Percentiles rank a stretch among this genome's conserved stretches.
Conservation (phyloP, 2,113 vertebrate species). For the Zeus faber region DNA sequence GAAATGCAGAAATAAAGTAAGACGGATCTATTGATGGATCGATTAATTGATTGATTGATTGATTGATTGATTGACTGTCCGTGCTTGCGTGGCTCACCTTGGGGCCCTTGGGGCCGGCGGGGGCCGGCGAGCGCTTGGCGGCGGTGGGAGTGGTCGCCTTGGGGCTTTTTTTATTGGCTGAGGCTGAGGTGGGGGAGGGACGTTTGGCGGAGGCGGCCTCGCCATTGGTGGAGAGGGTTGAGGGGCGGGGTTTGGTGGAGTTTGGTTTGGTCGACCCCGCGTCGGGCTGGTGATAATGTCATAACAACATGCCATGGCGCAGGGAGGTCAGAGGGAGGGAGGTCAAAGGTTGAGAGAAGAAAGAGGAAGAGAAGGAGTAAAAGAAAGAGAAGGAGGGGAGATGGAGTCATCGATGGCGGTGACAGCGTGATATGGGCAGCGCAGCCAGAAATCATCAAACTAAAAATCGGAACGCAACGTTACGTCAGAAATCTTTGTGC, state of each 20-base stretch:
- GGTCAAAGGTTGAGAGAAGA: conserved; percentile 33
- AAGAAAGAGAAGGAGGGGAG: conserved; percentile 34
- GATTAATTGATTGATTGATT: too few species aligned
- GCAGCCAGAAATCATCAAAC: conserved; percentile 62
- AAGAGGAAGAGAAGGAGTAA: conserved; percentile 2
- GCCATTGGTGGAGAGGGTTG: conserved; percentile 66
- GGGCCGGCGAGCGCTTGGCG: conserved; percentile 62
- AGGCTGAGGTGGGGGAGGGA: conserved; percentile 67
- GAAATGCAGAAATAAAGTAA: too few species aligned
- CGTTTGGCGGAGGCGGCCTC: conserved; percentile 76
- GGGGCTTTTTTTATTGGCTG: conserved; percentile 82
- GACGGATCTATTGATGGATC: too few species aligned
- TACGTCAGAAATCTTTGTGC: too few species aligned
- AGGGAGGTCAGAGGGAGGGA: neutral
- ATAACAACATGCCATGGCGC: conserved; percentile 30
- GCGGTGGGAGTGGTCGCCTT: conserved; percentile 67
- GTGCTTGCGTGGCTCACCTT: conserved; percentile 87
- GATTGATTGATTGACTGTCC: too few species aligned
- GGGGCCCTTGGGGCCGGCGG: conserved; percentile 39
- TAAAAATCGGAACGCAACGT: too few species aligned
- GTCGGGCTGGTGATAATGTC: conserved; percentile 74
- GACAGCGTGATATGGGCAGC: conserved; percentile 52
- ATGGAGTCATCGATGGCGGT: conserved; percentile 41
- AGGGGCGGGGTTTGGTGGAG: conserved; percentile 78
- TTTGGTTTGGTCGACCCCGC: conserved; percentile 74